Evolutionary conservation across 2,113 vertebrate genomes (phyloP).

Genomic region (Mesoclemmys tuberculata): DNA sequence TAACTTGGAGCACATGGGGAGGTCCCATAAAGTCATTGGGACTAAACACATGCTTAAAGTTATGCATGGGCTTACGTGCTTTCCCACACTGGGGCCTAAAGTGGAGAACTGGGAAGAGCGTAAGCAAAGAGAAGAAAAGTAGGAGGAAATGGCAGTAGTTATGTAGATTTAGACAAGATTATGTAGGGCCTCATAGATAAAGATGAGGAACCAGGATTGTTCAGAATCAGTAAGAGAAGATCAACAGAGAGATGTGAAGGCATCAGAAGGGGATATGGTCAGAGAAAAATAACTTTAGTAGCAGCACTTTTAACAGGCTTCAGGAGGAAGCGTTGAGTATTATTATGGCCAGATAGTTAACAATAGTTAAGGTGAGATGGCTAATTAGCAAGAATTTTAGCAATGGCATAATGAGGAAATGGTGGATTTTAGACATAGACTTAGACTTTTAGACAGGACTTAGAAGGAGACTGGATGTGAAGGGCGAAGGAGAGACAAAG

Average conservation of each 20-base stretch:
- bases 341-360: accelerated
- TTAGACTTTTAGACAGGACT: too few relatives aligned
- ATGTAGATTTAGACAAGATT: not conserved
- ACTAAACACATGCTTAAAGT: not conserved
- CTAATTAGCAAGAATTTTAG: not conserved
- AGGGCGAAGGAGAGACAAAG: not conserved
- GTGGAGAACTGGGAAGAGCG: not conserved
- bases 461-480: not conserved
- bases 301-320: not conserved
- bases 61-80: not conserved
- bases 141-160: not conserved
- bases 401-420: not conserved
- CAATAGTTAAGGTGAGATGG: not conserved
- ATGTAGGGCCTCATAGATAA: not conserved
- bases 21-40: not conserved
- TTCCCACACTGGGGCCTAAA: accelerated
- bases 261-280: not conserved
- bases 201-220: not conserved
- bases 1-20: not conserved
- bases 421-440: not conserved
- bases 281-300: not conserved
- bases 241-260: accelerated
- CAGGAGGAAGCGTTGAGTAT: not conserved
- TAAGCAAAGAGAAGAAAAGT: not conserved
- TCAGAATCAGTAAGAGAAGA: not conserved